These are phyloP conservation scores for Mesoligia furuncula DNA, from an alignment of 2,888 invertebrate species.

Conservation along the genomic window DNA sequence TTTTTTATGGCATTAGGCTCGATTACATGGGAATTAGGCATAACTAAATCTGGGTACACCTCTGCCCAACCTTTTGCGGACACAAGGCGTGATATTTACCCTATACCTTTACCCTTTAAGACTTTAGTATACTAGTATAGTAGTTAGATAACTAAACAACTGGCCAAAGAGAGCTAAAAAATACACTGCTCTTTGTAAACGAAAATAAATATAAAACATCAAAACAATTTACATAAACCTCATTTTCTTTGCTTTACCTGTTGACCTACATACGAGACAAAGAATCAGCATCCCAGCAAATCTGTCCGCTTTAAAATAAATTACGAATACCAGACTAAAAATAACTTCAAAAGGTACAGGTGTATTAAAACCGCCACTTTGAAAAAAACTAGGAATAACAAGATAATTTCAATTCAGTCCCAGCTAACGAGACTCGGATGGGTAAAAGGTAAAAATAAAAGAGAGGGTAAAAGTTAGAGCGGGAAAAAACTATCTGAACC, in stretches of 20 bases:
- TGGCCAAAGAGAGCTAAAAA: not conserved
- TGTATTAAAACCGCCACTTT: conserved; percentile 59
- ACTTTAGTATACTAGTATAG: not conserved
- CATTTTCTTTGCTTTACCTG: conserved; percentile 28
- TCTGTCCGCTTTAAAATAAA: conserved; percentile 8
- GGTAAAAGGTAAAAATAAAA: conserved; percentile 82
- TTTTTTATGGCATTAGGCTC: not conserved
- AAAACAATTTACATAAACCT: conserved; percentile 38
- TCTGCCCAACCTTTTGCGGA: not conserved
- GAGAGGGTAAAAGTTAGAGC: conserved; percentile 52
- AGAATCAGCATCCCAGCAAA: conserved; percentile 3
- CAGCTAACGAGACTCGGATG: conserved; percentile 82
- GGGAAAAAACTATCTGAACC: conserved; percentile 80
- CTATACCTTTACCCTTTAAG: too few relatives aligned
- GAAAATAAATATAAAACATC: conserved; percentile 3
- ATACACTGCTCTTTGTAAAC: not conserved
- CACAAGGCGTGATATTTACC: not conserved
- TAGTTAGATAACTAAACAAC: not conserved
- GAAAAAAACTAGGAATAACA: conserved; percentile 74
- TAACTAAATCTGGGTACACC: not conserved
- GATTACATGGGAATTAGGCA: not conserved
- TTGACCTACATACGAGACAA: conserved; percentile 31
- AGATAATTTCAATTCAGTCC: conserved; percentile 83
- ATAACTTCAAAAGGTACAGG: conserved; percentile 34
- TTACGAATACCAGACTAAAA: conserved; percentile 22